phyloP scores from a whole-genome alignment of 2,113 vertebrate genomes.

The Mustelus asterias region DNA sequence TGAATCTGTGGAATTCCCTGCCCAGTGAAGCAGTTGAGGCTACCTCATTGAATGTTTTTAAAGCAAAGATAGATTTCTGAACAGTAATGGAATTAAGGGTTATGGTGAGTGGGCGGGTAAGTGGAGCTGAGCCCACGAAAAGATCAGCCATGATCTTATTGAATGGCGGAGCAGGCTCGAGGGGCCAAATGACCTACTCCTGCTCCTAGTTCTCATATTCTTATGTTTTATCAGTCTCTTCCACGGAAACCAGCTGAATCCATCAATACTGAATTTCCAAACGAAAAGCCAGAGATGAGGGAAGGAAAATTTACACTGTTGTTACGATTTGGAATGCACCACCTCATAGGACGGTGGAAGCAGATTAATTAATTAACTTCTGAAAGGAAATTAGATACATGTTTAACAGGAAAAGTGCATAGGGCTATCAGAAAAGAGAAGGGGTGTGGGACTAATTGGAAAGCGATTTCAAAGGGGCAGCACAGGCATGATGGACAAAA shows the following conservation, averaged over 20 bases:
- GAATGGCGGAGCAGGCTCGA: too few species aligned
- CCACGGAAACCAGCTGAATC: not conserved
- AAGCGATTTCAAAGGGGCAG: not conserved
- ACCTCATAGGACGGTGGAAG: not conserved
- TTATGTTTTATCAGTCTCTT: not conserved
- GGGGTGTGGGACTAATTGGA: not conserved
- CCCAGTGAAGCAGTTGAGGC: too few species aligned
- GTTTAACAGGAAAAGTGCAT: not conserved
- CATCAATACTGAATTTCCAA: not conserved
- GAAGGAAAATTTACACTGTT: not conserved
- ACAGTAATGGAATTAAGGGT: too few species aligned
- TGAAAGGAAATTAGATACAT: not conserved
- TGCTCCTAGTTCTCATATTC: too few species aligned
- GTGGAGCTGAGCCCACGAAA: too few species aligned
- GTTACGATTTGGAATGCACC: not conserved
- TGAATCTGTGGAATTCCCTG: too few species aligned
- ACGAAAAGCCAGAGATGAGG: not conserved
- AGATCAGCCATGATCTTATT: too few species aligned
- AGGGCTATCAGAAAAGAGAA: not conserved
- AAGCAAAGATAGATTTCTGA: too few species aligned
- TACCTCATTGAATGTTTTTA: too few species aligned
- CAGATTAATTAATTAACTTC: too few species aligned
- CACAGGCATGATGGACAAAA: not conserved
- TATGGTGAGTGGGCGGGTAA: too few species aligned
- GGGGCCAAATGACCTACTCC: too few species aligned